Conservation (phyloP, 2,888 invertebrate species). For the Dynastes hyllus region DNA sequence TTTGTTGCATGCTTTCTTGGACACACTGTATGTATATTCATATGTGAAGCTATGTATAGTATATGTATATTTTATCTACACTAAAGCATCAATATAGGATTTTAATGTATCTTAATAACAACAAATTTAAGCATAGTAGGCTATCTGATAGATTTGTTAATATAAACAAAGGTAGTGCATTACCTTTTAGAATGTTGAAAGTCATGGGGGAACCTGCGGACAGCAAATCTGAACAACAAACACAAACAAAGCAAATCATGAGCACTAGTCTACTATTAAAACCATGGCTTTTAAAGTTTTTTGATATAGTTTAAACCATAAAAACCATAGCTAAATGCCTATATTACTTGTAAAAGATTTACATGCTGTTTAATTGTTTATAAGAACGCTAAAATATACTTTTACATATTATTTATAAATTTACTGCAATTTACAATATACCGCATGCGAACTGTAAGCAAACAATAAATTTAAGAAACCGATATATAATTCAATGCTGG, state of each 20-base stretch:
- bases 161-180: constrained; percentile 68
- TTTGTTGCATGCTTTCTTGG: too few relatives aligned
- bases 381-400: constrained; percentile 48
- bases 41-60: constrained; percentile 5
- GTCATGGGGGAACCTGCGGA: constrained; percentile 87
- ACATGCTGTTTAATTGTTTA: constrained; percentile 53
- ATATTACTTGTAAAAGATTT: constrained; percentile 50
- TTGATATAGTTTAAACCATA: constrained; percentile 33
- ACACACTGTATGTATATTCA: not conserved
- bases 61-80: constrained; percentile 30
- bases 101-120: constrained; percentile 40
- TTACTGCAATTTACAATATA: constrained; percentile 58
- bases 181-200: constrained; percentile 92
- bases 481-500: constrained; percentile 43
- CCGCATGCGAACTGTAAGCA: constrained; percentile 59
- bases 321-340: constrained; percentile 47
- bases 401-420: constrained; percentile 48
- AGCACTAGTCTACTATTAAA: constrained; percentile 69
- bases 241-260: constrained; percentile 76
- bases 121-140: constrained; percentile 46
- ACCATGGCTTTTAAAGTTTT: constrained; percentile 62
- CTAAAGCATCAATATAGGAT: constrained; percentile 41
- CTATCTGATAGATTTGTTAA: constrained; percentile 55
- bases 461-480: constrained; percentile 47
- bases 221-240: constrained; percentile 86